These are phyloP conservation scores for Bombus balteatus DNA, from an alignment of 1,140 invertebrate species.

Conservation along the genomic window DNA sequence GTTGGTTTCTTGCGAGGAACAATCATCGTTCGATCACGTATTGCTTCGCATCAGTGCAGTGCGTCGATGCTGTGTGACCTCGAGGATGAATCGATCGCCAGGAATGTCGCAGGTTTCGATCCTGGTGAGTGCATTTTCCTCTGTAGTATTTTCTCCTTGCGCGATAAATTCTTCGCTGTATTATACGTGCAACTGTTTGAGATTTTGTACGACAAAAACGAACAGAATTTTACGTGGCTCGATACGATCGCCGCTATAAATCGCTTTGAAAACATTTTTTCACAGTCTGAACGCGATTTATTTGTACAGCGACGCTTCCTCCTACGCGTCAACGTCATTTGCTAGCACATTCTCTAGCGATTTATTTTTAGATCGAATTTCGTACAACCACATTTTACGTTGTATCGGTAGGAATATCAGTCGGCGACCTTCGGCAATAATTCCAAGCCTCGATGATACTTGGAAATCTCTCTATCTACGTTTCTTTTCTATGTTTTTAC, in stretches of 20 bases:
- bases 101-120: neutral
- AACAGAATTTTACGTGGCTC: too few relatives aligned
- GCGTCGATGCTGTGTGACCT: neutral
- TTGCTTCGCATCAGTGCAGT: neutral
- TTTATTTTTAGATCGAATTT: neutral
- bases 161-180: neutral
- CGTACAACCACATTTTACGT: neutral
- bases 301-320: neutral
- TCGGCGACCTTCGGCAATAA: neutral
- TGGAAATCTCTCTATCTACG: neutral
- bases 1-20: neutral
- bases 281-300: neutral
- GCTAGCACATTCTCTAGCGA: neutral
- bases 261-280: neutral
- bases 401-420: neutral
- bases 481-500: neutral
- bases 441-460: neutral
- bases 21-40: rapidly evolving
- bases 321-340: too few relatives aligned
- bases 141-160: rapidly evolving
- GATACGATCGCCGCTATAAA: neutral
- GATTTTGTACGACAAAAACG: neutral
- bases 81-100: neutral
- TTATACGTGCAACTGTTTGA: neutral
- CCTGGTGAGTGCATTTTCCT: neutral